Base-by-base conservation (phyloP, 2,797 vertebrate species). In the Siniperca scherzeri region DNA sequence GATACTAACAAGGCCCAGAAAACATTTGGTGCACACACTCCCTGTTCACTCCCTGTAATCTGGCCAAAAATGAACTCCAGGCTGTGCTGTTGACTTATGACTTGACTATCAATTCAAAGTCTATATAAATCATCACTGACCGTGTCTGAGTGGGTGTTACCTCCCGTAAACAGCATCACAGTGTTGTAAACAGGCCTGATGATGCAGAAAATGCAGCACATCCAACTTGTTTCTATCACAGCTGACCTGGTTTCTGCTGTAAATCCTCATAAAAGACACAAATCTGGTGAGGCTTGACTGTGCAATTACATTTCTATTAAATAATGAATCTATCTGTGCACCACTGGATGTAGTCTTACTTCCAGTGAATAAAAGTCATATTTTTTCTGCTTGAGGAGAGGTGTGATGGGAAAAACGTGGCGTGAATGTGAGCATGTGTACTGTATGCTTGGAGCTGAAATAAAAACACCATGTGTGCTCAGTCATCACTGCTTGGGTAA, bases 201-300 rank as follows among this genome's bases (percentile, higher is more conserved):
- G 68, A 57, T 70, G 68, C 53, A 25, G 16, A 42, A 57, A 56
- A 56, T 19, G 14, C 25, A 33, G 5, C 27, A 33, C 13, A 14
- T 27, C 5, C 27, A 59, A 33, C 16, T 57, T 11, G 38, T 70
- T 70, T 70, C 38, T 17, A 56, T 57, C 53, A 70, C 36, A 70
- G 25, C 69, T 70, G 69, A 71, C 38, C 55, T 70, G 68, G 40
- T 71, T 71, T 71, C 17, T 46, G 19, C 14, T 57, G 1, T 30
- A 14, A 14, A 21, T 71, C n/a, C 42, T n/a, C 46, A 27, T 25
- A 27, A 30, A 21, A 27, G 16, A 66, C 5, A 66, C 42, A n/a
- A 42, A 7, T 36, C 6, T 1, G 1, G 21, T 62, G 21, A 14
- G 60, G 36, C n/a, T 0, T 40, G 21, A 62, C 38, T 40, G 22